Conservation (phyloP, 2,888 invertebrate genomes). For the Notodonta dromedarius region DNA sequence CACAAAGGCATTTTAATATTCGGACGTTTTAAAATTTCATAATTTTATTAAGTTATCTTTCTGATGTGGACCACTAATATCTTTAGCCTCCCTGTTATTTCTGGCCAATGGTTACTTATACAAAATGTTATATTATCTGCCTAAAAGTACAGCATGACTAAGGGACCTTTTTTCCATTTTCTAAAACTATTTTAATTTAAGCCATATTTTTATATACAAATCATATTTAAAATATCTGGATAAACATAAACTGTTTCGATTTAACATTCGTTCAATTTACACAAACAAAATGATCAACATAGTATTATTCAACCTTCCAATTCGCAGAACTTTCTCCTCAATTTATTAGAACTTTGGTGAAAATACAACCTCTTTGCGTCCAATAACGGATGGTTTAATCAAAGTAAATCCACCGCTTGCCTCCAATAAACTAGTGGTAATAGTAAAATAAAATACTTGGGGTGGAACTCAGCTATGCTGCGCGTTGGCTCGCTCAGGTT, state of each 20-base stretch:
- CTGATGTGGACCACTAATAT: too few relatives aligned
- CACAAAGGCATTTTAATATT: too few relatives aligned
- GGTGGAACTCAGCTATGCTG: neutral
- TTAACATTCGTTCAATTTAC: neutral
- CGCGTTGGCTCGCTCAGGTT: constrained; percentile 17
- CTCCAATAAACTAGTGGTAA: constrained; percentile 38
- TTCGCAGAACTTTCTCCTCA: neutral
- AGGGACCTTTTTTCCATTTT: too few relatives aligned
- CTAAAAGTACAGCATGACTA: too few relatives aligned
- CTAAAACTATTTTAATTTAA: too few relatives aligned
- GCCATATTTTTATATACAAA: too few relatives aligned
- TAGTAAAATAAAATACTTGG: constrained; percentile 40
- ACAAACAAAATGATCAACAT: neutral
- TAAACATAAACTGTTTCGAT: neutral
- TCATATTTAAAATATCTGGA: too few relatives aligned
- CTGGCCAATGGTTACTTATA: too few relatives aligned
- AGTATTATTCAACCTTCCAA: neutral
- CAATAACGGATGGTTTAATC: constrained; percentile 32
- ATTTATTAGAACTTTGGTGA: neutral
- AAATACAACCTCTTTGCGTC: neutral
- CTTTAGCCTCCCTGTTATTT: too few relatives aligned
- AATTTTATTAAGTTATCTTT: too few relatives aligned
- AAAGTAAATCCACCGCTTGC: constrained; percentile 31
- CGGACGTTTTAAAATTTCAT: too few relatives aligned
- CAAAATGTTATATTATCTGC: too few relatives aligned